Evolutionary conservation across 92 coral and sea anemone genomes (phyloP), one percentile per base, ranked within the genome.

Genomic region (Montipora capitata): DNA sequence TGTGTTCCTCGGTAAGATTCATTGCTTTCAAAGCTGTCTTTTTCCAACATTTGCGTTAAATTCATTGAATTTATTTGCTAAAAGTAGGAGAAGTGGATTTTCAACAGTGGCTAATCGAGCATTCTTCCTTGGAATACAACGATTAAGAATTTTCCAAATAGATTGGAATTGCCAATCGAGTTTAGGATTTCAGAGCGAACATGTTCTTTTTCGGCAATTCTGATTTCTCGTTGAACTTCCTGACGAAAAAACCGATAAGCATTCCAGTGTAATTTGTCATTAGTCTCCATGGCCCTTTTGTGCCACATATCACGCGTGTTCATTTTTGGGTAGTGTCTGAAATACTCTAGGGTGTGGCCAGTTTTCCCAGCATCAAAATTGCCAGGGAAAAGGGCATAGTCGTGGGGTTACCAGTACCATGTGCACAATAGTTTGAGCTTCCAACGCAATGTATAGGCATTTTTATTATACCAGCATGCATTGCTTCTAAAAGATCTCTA

Each of bases 211-310:
- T 66, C 72, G 40, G 72, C 14, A 38, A 66, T 6, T 17, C 45
- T 39, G 12, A 83, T 83, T 83, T 83, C 88, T 5, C 80, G 88
- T 66, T 83, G 51, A 49, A 83, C 88, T 17, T 83, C 88, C 27
- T 83, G 88, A n/a, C 71, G 18, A 35, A 71, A 83, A 54, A 35
- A 49, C 4, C 72, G 80, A 56, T 82, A 82, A 4, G 87, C 78
- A 70, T 82, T 70, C 35, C 35, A 27, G 35, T 27, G 35, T 78
- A 82, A 61, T 14, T 35, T 69, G 78, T 82, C 72, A 66, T 38
- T 51, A 45, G 87, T 69, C 56, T 38, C 69, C 6, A 49, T 69
- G 16, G 87, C 87, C 18, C 78, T 82, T n/a, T 82, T 70, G 49
- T 82, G 69, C 78, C 35, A 27, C 35, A 27, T 27, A 27, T 27